A percentile compares a stretch with the other conserved stretches of the same genome.
Evolutionary conservation across 53 echinoderm and acorn worm genomes (phyloP).

Genomic region (Temnopleurus reevesii): DNA sequence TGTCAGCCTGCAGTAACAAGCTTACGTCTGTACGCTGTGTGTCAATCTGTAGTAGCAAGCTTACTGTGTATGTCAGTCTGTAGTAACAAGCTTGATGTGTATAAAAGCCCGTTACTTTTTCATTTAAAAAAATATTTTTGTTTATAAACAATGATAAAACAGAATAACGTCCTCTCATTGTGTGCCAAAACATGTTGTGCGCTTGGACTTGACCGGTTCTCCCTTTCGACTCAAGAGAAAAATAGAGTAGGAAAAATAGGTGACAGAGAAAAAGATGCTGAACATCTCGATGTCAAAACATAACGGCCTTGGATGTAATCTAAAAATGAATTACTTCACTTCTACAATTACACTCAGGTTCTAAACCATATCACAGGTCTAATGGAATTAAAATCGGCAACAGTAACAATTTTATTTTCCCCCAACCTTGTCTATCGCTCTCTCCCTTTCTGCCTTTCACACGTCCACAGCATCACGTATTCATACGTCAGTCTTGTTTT

Average conservation of each 20-base stretch:
- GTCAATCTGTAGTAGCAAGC: no score
- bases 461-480: not conserved
- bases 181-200: no score
- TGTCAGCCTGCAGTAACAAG: no score
- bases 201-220: no score
- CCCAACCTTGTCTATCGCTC: not conserved
- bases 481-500: constrained; percentile 57
- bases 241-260: not conserved
- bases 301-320: constrained; percentile 59
- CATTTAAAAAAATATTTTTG: no score
- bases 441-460: not conserved
- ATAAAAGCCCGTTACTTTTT: no score
- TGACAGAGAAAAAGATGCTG: not conserved
- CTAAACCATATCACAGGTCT: constrained; percentile 54
- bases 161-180: no score
- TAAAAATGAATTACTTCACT: constrained; percentile 65
- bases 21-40: no score
- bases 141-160: no score
- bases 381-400: constrained; percentile 65
- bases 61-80: no score
- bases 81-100: no score
- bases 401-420: constrained; percentile 47
- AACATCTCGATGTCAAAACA: constrained; percentile 54
- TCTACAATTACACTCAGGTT: constrained; percentile 59
- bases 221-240: no score